Percentiles rank a stretch among this genome's conserved stretches.
Evolutionary conservation across 2,888 invertebrate species (phyloP).

Genomic region (Venustoraphidia nigricollis): DNA sequence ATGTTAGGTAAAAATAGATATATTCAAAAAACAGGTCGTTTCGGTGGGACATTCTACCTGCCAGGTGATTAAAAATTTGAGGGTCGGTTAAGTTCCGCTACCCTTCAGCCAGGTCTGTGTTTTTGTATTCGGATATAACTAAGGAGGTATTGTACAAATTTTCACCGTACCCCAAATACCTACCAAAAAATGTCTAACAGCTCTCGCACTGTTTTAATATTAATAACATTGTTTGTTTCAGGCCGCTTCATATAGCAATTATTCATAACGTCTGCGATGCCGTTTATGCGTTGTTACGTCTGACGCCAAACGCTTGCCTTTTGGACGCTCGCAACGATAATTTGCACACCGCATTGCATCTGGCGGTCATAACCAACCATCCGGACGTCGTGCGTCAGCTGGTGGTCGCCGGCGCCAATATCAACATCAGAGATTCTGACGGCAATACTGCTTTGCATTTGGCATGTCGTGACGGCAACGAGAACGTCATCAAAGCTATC

Average conservation of each 20-base stretch:
- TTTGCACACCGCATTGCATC: slow-evolving; percentile 58
- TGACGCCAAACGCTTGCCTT: slow-evolving; percentile 53
- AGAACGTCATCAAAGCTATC: slow-evolving; percentile 50
- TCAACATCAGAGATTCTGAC: slow-evolving; percentile 41
- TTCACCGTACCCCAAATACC: no score
- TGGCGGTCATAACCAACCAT: slow-evolving; percentile 60
- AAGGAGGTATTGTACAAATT: no score
- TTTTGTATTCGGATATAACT: no score
- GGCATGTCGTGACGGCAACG: slow-evolving; percentile 48
- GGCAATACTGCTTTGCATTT: slow-evolving; percentile 72
- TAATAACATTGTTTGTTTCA: slow-evolving; percentile 23
- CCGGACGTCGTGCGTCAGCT: slow-evolving; percentile 52
- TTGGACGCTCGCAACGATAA: slow-evolving; percentile 59
- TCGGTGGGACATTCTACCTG: no score
- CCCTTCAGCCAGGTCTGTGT: no score
- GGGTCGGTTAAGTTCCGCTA: no score
- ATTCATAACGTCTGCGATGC: slow-evolving; percentile 51
- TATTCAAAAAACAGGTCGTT: no score
- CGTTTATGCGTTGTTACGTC: slow-evolving; percentile 48
- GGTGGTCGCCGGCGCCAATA: slow-evolving; percentile 51
- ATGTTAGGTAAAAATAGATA: no score
- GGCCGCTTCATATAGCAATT: slow-evolving; percentile 65
- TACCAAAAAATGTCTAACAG: no score
- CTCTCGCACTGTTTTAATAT: no score
- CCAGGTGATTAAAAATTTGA: no score